These are phyloP conservation scores for Lasius platythorax DNA, from an alignment of 2,888 invertebrate species.

Conservation along the genomic window DNA sequence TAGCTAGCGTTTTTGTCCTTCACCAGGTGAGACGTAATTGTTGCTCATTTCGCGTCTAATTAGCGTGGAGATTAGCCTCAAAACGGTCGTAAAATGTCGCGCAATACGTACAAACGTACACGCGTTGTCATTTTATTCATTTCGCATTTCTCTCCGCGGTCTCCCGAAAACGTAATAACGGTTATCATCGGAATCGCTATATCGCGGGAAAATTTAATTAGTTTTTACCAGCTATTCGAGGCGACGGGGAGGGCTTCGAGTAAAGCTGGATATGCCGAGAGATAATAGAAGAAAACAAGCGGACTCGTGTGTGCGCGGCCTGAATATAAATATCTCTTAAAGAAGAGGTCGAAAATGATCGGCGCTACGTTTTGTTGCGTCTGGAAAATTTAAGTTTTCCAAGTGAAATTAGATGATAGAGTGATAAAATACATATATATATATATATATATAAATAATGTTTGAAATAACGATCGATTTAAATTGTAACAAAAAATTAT, in stretches of 20 bases:
- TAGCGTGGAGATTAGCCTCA: slow-evolving; percentile 71
- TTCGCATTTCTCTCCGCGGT: slow-evolving; percentile 32
- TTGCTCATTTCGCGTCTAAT: slow-evolving; percentile 74
- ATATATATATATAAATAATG: not conserved
- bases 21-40: slow-evolving; percentile 64
- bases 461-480: slow-evolving; percentile 10
- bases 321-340: slow-evolving; percentile 77
- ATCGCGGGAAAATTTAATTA: slow-evolving; percentile 81
- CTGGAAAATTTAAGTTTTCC: slow-evolving; percentile 31
- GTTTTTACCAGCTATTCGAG: slow-evolving; percentile 68
- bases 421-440: not conserved
- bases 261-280: slow-evolving; percentile 11
- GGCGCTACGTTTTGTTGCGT: slow-evolving; percentile 51
- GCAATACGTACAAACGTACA: slow-evolving; percentile 22
- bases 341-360: slow-evolving; percentile 57
- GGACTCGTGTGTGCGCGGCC: slow-evolving; percentile 64
- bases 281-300: slow-evolving; percentile 44
- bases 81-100: slow-evolving; percentile 60
- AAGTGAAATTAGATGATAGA: slow-evolving; percentile 13
- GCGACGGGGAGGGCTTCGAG: not conserved
- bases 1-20: slow-evolving; percentile 52
- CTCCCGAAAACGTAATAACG: slow-evolving; percentile 41
- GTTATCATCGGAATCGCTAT: slow-evolving; percentile 77
- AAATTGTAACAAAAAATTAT: slow-evolving; percentile 2
- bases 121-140: slow-evolving; percentile 31